These are phyloP conservation scores for Capitella teleta DNA, from an alignment of 1,140 invertebrate genomes.

Conservation along the genomic window DNA sequence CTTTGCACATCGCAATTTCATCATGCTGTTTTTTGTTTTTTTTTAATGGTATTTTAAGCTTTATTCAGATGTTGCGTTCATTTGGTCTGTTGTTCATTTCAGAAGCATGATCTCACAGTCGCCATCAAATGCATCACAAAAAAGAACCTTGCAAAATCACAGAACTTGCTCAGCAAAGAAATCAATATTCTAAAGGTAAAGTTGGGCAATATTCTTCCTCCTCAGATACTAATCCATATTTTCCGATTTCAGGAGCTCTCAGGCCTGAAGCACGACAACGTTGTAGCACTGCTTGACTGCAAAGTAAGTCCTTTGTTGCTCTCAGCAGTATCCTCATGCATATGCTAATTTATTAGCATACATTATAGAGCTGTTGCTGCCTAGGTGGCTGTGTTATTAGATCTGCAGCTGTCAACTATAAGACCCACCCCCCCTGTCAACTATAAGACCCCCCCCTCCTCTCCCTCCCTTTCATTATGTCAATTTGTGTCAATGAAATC, in stretches of 20 bases:
- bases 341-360: too few relatives aligned
- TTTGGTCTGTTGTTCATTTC: slow-evolving; percentile 44
- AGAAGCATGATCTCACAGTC: slow-evolving; percentile 76
- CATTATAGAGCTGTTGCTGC: too few relatives aligned
- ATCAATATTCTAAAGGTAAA: slow-evolving; percentile 88
- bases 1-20: too few relatives aligned
- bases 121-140: slow-evolving; percentile 97
- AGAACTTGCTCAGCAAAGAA: slow-evolving; percentile 92
- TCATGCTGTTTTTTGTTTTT: too few relatives aligned
- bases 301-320: slow-evolving; percentile 53
- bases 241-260: slow-evolving; percentile 65
- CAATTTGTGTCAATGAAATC: too few relatives aligned
- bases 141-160: slow-evolving; percentile 92
- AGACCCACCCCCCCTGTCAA: too few relatives aligned
- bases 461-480: too few relatives aligned
- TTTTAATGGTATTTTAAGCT: too few relatives aligned
- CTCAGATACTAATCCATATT: not conserved
- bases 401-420: too few relatives aligned
- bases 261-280: slow-evolving; percentile 93
- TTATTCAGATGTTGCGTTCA: slow-evolving; percentile 16
- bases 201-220: not conserved
- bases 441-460: too few relatives aligned
- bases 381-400: too few relatives aligned
- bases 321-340: too few relatives aligned
- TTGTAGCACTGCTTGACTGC: slow-evolving; percentile 91